Conservation (phyloP, 1,140 invertebrate genomes). For the Drosophila micromelanica region DNA sequence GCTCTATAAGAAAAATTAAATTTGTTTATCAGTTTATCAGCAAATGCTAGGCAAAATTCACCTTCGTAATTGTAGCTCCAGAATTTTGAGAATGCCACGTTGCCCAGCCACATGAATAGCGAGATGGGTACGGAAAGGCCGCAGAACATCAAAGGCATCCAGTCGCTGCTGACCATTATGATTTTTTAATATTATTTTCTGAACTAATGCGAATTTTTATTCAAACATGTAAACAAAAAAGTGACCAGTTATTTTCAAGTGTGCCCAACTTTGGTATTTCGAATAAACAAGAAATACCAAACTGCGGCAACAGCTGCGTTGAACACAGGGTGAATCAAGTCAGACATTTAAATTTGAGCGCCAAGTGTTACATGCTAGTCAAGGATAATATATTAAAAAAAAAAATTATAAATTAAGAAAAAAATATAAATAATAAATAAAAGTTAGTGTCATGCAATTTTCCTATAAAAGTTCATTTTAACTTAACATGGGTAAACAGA, state of each 20-base stretch:
- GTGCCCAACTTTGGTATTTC: background rate
- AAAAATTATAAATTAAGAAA: background rate
- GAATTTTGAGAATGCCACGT: conserved; percentile 88
- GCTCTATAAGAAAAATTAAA: conserved; percentile 85
- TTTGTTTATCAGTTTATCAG: conserved; percentile 15
- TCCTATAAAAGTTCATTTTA: conserved; percentile 10
- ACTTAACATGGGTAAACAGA: background rate
- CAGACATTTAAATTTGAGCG: background rate
- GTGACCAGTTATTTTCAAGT: background rate
- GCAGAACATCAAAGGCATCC: conserved; percentile 88
- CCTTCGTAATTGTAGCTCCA: conserved; percentile 86
- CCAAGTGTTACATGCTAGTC: background rate
- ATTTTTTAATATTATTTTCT: background rate
- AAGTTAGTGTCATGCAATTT: conserved; percentile 6
- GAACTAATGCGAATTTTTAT: conserved; percentile 8
- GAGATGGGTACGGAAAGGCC: conserved; percentile 89
- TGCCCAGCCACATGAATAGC: conserved; percentile 90
- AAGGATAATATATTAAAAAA: background rate
- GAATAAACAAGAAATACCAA: conserved; percentile 1
- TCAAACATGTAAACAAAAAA: conserved; percentile 40
- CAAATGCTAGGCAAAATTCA: conserved; percentile 64
- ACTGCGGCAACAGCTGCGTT: background rate
- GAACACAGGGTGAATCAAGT: background rate
- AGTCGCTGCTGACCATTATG: conserved; percentile 52
- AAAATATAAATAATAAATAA: conserved; percentile 2